Base-by-base conservation (phyloP, 2,797 vertebrate species). In the Parambassis ranga region DNA sequence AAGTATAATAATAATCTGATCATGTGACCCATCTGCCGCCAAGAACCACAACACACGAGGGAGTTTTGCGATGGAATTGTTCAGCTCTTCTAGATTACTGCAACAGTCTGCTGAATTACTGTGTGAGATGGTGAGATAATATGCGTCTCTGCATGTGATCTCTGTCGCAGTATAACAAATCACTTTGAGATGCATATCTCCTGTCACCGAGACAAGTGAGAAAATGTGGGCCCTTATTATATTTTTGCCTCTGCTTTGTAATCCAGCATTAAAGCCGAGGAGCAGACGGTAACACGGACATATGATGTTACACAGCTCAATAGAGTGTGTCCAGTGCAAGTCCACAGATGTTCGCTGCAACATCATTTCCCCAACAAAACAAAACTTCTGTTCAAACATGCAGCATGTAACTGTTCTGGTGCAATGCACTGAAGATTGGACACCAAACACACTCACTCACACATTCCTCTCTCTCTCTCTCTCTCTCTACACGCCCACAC, bases 401-500 rank as follows among this genome's bases (percentile, higher is more conserved):
- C 48, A 51, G 6, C 1, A 31, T 38, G 36, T 14, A n/a, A n/a
- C 42, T 48, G 37, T 36, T 67, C 36, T 77, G 43, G 28, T 49
- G 57, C 42, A 67, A 51, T 23, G 22, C 46, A 33, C 2, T 48
- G 6, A 30, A 56, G 11, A 52, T n/a, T n/a, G n/a, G n/a, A n/a
- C n/a, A n/a, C n/a, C n/a, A n/a, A 37, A 61, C 10, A 75, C 5
- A 62, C 13, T 7, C 6, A 38, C 31, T 44, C 28, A 18, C 33
- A 23, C 74, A 79, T 80, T 75, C 78, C 64, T 76, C 61, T n/a
- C n/a, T n/a, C n/a, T n/a, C n/a, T n/a, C n/a, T n/a, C n/a, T n/a
- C n/a, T n/a, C n/a, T n/a, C n/a, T 35, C 22, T 42, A 55, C 82
- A 77, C 22, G 74, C 66, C 81, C 69, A 77, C 80, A 85, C 79